Evolutionary conservation across 23 tunicate genomes (phyloP), one percentile per base, ranked within the genome.

Genomic region (Ascidia mentula): DNA sequence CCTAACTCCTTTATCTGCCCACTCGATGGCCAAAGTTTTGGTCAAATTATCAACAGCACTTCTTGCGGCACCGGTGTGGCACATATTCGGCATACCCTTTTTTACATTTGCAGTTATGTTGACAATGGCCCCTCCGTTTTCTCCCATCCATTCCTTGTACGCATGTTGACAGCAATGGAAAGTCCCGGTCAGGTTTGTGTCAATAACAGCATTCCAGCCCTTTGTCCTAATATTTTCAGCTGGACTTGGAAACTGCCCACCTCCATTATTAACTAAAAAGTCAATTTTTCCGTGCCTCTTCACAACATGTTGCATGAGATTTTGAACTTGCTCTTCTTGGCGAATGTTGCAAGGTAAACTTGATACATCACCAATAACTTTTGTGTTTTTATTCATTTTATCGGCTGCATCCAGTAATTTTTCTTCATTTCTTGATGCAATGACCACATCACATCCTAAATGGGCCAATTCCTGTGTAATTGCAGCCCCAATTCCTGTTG

Each of bases 171-270:
- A 86, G 79, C 99, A 96, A 39, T 82, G 45, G 69, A 92, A 96
- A 0, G 99, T 86, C 28, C 99, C 99, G 4, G 91, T 96, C 31
- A 96, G 73, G 73, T 96, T 96, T 37, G 99, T 96, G 40, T 96
- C 99, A 0, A 96, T 72, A 22, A 96, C 99, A 45, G 99, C 99
- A 83, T 96, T 82, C 91, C 96, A 96, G 26, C 99, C 99, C 60
- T 89, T 86, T 40, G 77, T 0, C 8, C 82, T 34, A 22, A 96
- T 86, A 45, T 79, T 76, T 59, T 96, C 90, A 38, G 99, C 99
- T 17, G 84, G 80, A 37, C 80, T 40, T 70, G 76, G 40, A 73
- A 96, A 96, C 72, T 96, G 99, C 12, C 99, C 99, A 1, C 99
- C 99, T 36, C 92, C 97, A 83, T 90, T 96, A 45, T 96, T 96